phyloP scores from a whole-genome alignment of 2,797 vertebrate species.

The Hydrolagus colliei region DNA sequence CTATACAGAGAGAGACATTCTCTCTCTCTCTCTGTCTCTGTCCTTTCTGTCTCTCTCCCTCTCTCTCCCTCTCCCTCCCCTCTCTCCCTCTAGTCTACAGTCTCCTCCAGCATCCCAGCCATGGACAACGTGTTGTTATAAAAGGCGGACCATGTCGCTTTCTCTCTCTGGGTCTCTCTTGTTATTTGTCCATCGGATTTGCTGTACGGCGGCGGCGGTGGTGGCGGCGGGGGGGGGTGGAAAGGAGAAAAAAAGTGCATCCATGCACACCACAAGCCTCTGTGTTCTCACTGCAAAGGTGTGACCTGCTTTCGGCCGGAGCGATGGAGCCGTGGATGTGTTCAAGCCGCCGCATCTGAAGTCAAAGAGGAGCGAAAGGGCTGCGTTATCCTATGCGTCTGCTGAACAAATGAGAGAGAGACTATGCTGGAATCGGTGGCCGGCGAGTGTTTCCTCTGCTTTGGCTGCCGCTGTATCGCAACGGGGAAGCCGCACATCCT shows the following conservation, averaged over 20 bases:
- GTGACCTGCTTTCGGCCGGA: no score
- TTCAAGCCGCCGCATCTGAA: not conserved
- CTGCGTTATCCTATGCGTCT: constrained; percentile 35
- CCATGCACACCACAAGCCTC: not conserved
- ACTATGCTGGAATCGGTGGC: constrained; percentile 38
- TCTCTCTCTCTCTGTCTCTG: no score
- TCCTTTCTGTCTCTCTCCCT: not conserved
- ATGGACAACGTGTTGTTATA: constrained; percentile 13
- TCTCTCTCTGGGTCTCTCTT: no score
- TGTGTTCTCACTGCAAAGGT: not conserved
- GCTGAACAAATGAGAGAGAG: constrained; percentile 41
- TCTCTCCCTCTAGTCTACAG: not conserved
- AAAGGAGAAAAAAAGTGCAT: not conserved
- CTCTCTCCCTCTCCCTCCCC: no score
- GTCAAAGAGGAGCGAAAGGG: not conserved
- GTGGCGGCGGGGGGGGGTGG: not conserved
- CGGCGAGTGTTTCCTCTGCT: constrained; percentile 42
- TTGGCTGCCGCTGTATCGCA: constrained; percentile 37
- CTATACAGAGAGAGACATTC: no score
- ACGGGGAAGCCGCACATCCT: constrained; percentile 43
- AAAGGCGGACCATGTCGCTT: not conserved
- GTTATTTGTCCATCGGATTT: not conserved
- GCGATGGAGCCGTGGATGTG: not conserved
- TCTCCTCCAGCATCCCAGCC: constrained; percentile 2
- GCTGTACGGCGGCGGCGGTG: not conserved